Evolutionary conservation across 2,888 invertebrate species (phyloP).

Genomic region (Boloria selene): DNA sequence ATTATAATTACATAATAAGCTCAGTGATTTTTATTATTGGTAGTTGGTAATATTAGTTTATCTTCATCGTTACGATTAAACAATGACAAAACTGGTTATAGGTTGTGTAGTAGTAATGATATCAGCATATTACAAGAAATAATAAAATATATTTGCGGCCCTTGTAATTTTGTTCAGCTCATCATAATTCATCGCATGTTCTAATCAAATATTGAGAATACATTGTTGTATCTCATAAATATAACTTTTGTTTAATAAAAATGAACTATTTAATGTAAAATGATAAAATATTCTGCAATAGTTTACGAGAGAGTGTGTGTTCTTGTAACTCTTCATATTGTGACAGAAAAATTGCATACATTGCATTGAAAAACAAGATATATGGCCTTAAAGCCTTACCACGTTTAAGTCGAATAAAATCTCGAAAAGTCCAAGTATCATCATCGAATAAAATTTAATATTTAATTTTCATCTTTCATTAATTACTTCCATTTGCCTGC

Average conservation of each 20-base stretch:
- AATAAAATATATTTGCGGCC: constrained; percentile 33
- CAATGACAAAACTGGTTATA: constrained; percentile 1
- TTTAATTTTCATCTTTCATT: too few relatives aligned
- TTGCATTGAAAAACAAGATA: too few relatives aligned
- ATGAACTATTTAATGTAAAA: constrained; percentile 21
- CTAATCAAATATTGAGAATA: constrained; percentile 28
- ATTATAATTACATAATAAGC: too few relatives aligned
- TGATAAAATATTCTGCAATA: background rate
- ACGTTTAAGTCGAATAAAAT: too few relatives aligned
- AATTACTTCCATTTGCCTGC: too few relatives aligned
- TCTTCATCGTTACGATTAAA: background rate
- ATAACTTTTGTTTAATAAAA: constrained; percentile 22
- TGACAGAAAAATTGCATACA: background rate
- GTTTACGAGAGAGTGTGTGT: background rate
- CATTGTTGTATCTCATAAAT: constrained; percentile 31
- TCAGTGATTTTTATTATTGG: too few relatives aligned
- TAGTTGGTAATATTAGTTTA: background rate
- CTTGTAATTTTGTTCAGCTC: constrained; percentile 28
- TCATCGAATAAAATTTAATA: too few relatives aligned
- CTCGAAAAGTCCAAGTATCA: too few relatives aligned
- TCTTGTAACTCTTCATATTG: background rate
- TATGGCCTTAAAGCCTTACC: too few relatives aligned
- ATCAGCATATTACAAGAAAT: constrained; percentile 28
- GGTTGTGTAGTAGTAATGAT: constrained; percentile 1
- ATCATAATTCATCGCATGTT: constrained; percentile 28